Evolutionary conservation across 1,140 invertebrate genomes (phyloP).

Genomic region (Saccostrea cuccullata): DNA sequence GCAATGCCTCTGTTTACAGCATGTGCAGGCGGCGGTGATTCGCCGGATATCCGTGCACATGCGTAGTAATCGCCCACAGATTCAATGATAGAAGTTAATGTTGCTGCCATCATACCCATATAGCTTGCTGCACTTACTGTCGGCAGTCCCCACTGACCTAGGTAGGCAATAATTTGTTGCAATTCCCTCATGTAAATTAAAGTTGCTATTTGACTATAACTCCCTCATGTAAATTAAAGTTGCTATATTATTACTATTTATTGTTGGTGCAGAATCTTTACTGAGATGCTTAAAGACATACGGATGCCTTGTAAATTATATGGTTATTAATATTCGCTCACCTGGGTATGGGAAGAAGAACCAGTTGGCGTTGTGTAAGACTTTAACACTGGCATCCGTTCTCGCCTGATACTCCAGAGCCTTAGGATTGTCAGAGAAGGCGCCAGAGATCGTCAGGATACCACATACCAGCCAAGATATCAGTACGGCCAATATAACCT

Average conservation of each 20-base stretch:
- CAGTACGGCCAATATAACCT: constrained; percentile 89
- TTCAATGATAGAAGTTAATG: constrained; percentile 91
- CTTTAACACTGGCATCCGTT: constrained; percentile 87
- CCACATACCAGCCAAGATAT: constrained; percentile 89
- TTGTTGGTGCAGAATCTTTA: too few species aligned
- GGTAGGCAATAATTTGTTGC: background rate
- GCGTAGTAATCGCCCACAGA: constrained; percentile 94
- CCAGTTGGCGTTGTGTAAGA: constrained; percentile 87
- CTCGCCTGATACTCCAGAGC: constrained; percentile 83
- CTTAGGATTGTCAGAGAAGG: constrained; percentile 81
- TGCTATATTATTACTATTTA: too few species aligned
- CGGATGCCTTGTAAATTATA: too few species aligned
- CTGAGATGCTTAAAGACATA: too few species aligned
- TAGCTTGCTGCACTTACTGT: constrained; percentile 86
- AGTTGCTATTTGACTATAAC: too few species aligned
- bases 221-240: too few species aligned
- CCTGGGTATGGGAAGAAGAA: constrained; percentile 92
- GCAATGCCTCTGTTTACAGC: constrained; percentile 83
- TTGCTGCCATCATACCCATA: constrained; percentile 91
- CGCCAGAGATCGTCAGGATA: constrained; percentile 85
- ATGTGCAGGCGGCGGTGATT: constrained; percentile 89
- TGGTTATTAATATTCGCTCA: constrained; percentile 64
- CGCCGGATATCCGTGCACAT: constrained; percentile 88
- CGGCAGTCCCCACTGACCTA: constrained; percentile 91
- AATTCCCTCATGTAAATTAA: too few species aligned